Evolutionary conservation across 1,140 invertebrate genomes (phyloP), one percentile per base, ranked within the genome.

Genomic region (Drosophila nigromelanica): DNA sequence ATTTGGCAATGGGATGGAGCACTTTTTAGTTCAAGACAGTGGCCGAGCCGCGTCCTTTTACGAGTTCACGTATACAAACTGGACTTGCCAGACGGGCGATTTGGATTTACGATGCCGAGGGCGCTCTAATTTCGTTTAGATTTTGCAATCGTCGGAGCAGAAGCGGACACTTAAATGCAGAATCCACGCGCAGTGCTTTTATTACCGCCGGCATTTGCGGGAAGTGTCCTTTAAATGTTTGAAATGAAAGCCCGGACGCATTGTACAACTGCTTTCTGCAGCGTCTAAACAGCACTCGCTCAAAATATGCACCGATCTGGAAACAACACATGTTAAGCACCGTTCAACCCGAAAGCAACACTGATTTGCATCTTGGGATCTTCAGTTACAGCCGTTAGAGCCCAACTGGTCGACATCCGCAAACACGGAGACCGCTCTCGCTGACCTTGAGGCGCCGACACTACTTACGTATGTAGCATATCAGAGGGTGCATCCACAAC

Each of bases 61-160:
- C 80, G 85, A 82, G 42, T 89, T 62, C 83, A 89, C 83, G 83
- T 89, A 83, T 48, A 62, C 48, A 69, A 14, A 62, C 37, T 18
- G 69, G 52, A 40, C 14, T 33, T 48, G 67, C 48, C 50, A 67
- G 52, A 59, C 52, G 40, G 56, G 48, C 81, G 76, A 89, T 78
- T 86, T 76, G 72, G 72, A 76, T 86, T 87, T 89, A 82, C 83
- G 61, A 54, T 47, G 37, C 33, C 71, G 67, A 78, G 62, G 67
- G 47, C 79, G 69, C 73, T 76, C 79, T 76, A 79, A 81, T 76
- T 76, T 70, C 73, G 85, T 73, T 89, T 89, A 89, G 73, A 89
- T 89, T 89, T 77, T 43, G 62, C 67, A 79, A 73, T 71, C 68
- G 66, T 62, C 66, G 15, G 61, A 87, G 78, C 82, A 68, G 60